Percentiles rank a stretch among this genome's conserved stretches.
Conservation (phyloP, 2,888 invertebrate genomes). For the Dione vanillae region DNA sequence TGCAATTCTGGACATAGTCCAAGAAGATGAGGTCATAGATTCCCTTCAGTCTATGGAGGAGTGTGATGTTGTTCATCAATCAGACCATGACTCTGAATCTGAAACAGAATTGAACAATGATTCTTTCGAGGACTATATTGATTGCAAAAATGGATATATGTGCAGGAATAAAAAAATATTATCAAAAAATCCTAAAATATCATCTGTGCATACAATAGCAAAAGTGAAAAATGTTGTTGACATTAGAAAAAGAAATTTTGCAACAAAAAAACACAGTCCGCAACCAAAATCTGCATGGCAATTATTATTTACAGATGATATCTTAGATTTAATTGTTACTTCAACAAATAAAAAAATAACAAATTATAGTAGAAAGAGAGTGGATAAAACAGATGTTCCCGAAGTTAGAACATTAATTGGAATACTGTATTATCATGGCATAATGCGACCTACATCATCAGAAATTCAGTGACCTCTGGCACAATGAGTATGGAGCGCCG, state of each 20-base stretch:
- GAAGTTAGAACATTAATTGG: slow-evolving; percentile 76
- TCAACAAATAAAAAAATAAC: slow-evolving; percentile 72
- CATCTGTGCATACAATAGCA: slow-evolving; percentile 50
- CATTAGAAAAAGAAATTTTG: slow-evolving; percentile 59
- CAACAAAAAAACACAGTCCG: slow-evolving; percentile 54
- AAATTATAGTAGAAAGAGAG: slow-evolving; percentile 53
- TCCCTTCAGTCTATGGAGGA: slow-evolving; percentile 73
- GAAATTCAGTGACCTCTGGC: slow-evolving; percentile 72
- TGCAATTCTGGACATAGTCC: slow-evolving; percentile 77
- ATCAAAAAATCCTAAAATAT: slow-evolving; percentile 60
- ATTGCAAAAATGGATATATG: slow-evolving; percentile 66
- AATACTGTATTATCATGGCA: slow-evolving; percentile 74
- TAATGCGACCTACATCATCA: slow-evolving; percentile 74
- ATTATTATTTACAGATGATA: slow-evolving; percentile 70
- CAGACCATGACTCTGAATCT: slow-evolving; percentile 75
- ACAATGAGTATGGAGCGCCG: slow-evolving; percentile 63
- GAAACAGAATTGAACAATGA: slow-evolving; percentile 68
- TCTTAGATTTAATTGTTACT: slow-evolving; percentile 70
- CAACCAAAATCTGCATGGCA: slow-evolving; percentile 73
- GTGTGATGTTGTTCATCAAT: slow-evolving; percentile 68
- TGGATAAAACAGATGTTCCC: slow-evolving; percentile 56
- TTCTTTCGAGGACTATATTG: slow-evolving; percentile 57
- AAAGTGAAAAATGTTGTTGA: slow-evolving; percentile 57
- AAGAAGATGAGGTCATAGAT: slow-evolving; percentile 76
- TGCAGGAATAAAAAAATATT: slow-evolving; percentile 63